Base-by-base conservation (phyloP, 2,797 vertebrate genomes). In the Carduelis carduelis region DNA sequence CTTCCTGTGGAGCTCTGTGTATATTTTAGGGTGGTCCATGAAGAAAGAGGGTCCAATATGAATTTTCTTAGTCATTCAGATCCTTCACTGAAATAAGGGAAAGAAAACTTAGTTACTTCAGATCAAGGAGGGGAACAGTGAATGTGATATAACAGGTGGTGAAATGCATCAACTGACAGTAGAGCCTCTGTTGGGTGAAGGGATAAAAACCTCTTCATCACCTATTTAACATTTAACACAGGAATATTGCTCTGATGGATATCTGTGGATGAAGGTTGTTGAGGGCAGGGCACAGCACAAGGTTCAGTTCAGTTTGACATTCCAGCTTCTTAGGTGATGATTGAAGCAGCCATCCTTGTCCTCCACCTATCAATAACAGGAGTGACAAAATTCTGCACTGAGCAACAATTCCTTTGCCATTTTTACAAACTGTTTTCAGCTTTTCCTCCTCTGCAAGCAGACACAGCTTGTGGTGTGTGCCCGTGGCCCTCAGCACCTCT, bases 401-500 rank as follows among this genome's bases (percentile, higher is more conserved):
- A 78, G 34, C 17, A 68, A 8, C 0, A 14, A 9, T 5, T 9
- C 4, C 5, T 50, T 80, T 63, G 41, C 49, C 32, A 6, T 66
- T 85, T 57, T 41, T 59, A 14, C 19, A 47, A 59, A 6, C 18
- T 11, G 5, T 19, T 83, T 66, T 52, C 32, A 35, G 13, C 56
- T 75, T 59, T 22, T 21, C 57, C 14, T 57, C 21, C n/a, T 75
- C 34, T 87, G 34, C 63, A 41, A 32, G 37, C 41, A 76, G 46
- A 27, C 17, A 35, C 34, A 56, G 34, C 46, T 30, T 2, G 1
- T 2, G 6, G 12, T 20, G 32, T 28, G 39, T 44, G 55, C 14
- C 35, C 0, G 0, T 17, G 53, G 37, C 6, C 8, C 20, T 83
- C 0, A 0, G 16, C 16, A 2, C 30, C 39, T 23, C 22, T 53